Percentiles rank a stretch among this genome's conserved stretches.
These are phyloP conservation scores for Perizoma flavofasciatum DNA, from an alignment of 2,888 invertebrate species.

Conservation along the genomic window DNA sequence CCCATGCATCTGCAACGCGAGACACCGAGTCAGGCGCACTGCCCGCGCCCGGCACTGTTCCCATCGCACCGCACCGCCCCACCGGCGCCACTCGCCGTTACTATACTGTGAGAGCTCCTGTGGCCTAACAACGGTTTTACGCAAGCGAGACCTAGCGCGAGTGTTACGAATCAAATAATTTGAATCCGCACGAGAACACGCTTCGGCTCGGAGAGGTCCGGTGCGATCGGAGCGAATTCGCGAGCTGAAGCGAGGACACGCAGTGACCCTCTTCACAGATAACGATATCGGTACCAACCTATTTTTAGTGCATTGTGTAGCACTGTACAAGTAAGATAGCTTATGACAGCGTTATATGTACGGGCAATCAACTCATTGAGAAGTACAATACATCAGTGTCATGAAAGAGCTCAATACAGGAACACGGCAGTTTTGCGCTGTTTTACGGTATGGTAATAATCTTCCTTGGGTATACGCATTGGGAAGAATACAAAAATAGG, in stretches of 20 bases:
- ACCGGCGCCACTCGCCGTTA: conserved; percentile 60
- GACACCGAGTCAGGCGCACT: conserved; percentile 77
- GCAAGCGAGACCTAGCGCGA: conserved; percentile 53
- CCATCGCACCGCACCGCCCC: conserved; percentile 79
- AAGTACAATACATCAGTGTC: conserved; percentile 20
- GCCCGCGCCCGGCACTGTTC: conserved; percentile 67
- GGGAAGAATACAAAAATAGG: conserved; percentile 63
- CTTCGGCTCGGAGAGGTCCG: conserved; percentile 75
- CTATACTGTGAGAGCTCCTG: conserved; percentile 46
- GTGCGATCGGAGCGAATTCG: conserved; percentile 80
- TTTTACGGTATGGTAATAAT: conserved; percentile 22
- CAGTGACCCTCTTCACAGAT: conserved; percentile 67
- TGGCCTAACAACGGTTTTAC: conserved; percentile 54
- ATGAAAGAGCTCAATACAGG: conserved; percentile 17
- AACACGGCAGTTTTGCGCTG: conserved; percentile 12
- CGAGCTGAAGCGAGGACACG: conserved; percentile 69
- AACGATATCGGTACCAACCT: conserved; percentile 71
- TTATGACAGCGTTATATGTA: conserved; percentile 25
- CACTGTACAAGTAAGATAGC: conserved; percentile 16
- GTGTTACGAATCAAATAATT: conserved; percentile 46
- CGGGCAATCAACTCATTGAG: conserved; percentile 24
- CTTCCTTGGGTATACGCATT: conserved; percentile 31
- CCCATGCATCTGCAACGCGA: conserved; percentile 81
- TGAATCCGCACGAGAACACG: conserved; percentile 62
- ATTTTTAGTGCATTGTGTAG: conserved; percentile 45